Base-by-base conservation (phyloP, 2,797 vertebrate species). In the Graptemys geographica region DNA sequence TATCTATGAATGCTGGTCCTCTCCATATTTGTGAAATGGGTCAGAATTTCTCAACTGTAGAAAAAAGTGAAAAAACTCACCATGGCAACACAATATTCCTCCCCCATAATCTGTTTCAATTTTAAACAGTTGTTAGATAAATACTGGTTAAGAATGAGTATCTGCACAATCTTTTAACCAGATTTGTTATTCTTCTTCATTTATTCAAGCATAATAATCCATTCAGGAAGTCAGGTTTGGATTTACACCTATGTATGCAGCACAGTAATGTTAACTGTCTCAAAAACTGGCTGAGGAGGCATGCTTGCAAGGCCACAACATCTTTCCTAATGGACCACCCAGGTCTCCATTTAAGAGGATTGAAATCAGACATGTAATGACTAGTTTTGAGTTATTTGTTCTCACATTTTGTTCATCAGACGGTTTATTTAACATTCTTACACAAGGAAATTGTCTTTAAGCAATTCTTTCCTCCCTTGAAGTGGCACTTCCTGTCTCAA, bases 241-340 rank as follows among this genome's bases (percentile, higher is more conserved):
- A 96, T 96, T 98, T 91, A 95, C 96, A 97, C 84, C 86, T 92
- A 96, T 90, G 94, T 95, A 95, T 94, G 89, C 88, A 98, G 97
- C 94, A 97, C 96, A 90, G 84, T 96, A 98, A 98, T 96, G 97
- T 96, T 97, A 98, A 97, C 96, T 96, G 94, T 95, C 98, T 96
- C 96, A 98, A 96, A 98, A 97, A 92, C 95, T 94, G 96, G 96
- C 96, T 97, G 95, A 98, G 97, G 97, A 98, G 93, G 97, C 96
- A 94, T 93, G 90, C 21, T 11, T 86, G 82, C 82, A 92, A 92
- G 89, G 95, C 96, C 90, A 96, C 92, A 97, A 98, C 96, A 92
- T 92, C 88, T 94, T 95, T 96, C 91, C 89, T 94, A 88, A 94
- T 96, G 96, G 98, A 98, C 98, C 98, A 99, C 98, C 98, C 98